A percentile compares a stretch with the other conserved stretches of the same genome.
phyloP scores from a whole-genome alignment of 2,797 vertebrate species.

The Helostoma temminkii region DNA sequence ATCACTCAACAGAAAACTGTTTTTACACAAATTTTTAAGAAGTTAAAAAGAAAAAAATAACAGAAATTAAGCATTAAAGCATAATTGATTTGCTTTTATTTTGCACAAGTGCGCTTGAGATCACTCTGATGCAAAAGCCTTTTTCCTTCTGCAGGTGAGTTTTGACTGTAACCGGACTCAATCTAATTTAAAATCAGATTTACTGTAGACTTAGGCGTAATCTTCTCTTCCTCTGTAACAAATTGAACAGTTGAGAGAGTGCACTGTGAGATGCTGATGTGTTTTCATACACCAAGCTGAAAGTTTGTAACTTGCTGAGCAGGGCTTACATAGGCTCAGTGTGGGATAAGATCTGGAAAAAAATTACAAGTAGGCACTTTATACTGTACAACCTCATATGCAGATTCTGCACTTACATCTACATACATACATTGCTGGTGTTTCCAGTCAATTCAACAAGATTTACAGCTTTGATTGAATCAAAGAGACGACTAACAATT shows the following conservation, averaged over 20 bases:
- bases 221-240: slow-evolving; percentile 3
- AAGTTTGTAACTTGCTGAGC: slow-evolving; percentile 37
- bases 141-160: not conserved
- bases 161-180: not conserved
- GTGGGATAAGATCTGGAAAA: slow-evolving; percentile 15
- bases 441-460: slow-evolving; percentile 29
- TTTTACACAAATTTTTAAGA: not conserved
- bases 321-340: slow-evolving; percentile 44
- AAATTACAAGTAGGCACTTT: slow-evolving; percentile 10
- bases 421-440: slow-evolving; percentile 32
- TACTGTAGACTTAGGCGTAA: not conserved
- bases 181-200: slow-evolving; percentile 5
- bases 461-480: slow-evolving; percentile 44
- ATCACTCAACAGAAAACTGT: not conserved
- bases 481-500: slow-evolving; percentile 39
- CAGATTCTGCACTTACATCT: slow-evolving; percentile 53
- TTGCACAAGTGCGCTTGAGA: too few relatives aligned
- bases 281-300: slow-evolving; percentile 18
- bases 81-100: not conserved
- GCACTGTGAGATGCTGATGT: slow-evolving; percentile 19
- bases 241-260: not conserved
- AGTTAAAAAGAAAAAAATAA: not conserved
- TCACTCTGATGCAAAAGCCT: not conserved
- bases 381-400: slow-evolving; percentile 10
- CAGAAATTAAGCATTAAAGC: not conserved